Conservation (phyloP, 2,888 invertebrate species). For the Caenorhabditis imperialis region DNA sequence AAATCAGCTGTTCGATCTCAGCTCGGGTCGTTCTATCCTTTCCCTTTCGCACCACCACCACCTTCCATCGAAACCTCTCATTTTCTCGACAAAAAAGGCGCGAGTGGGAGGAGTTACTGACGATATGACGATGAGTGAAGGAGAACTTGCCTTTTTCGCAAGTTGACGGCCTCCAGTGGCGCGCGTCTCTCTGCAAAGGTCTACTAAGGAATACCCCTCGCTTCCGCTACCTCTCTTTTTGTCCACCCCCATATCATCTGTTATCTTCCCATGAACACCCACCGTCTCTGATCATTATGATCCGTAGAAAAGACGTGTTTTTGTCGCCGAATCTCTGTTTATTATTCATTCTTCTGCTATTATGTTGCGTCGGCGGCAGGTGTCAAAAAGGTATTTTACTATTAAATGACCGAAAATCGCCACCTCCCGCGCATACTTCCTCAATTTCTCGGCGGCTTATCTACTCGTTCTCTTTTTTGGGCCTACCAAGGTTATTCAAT, state of each 20-base stretch:
- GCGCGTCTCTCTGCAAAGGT: conserved; percentile 38
- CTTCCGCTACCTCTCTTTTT: conserved; percentile 5
- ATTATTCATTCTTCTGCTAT: conserved; percentile 32
- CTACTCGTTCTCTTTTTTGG: conserved; percentile 7
- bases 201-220: conserved; percentile 33
- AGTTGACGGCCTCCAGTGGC: conserved; percentile 51
- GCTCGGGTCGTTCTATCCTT: conserved; percentile 33
- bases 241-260: not conserved
- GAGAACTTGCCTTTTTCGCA: conserved; percentile 58
- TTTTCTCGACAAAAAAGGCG: conserved; percentile 40
- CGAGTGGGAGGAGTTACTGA: conserved; percentile 54
- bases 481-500: conserved; percentile 20
- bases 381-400: conserved; percentile 40
- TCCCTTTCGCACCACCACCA: conserved; percentile 42
- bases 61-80: conserved; percentile 14
- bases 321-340: conserved; percentile 8
- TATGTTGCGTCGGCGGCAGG: conserved; percentile 26
- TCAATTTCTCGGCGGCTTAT: conserved; percentile 17
- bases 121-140: conserved; percentile 55
- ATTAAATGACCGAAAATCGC: conserved; percentile 29
- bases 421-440: conserved; percentile 11
- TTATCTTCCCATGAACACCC: conserved; percentile 29
- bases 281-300: conserved; percentile 18
- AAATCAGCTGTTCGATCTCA: conserved; percentile 42
- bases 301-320: conserved; percentile 44